phyloP scores from a whole-genome alignment of 2,797 vertebrate genomes.

The Notamacropus eugenii region DNA sequence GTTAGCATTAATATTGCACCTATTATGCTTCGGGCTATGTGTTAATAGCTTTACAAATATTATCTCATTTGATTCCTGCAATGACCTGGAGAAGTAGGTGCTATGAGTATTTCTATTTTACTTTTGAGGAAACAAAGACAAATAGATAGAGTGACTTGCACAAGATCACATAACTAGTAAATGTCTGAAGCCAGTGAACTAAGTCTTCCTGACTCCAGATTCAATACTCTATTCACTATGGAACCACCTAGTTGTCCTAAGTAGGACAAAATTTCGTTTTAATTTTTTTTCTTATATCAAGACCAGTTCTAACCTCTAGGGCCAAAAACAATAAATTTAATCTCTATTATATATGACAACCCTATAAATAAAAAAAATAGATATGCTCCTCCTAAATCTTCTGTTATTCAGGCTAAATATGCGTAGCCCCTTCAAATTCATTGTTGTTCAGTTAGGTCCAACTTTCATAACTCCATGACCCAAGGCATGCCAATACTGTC shows the following conservation, averaged over 20 bases:
- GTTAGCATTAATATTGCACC: neutral
- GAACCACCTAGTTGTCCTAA: neutral
- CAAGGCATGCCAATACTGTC: neutral
- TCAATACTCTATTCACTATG: neutral
- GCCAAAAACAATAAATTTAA: neutral
- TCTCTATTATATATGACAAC: neutral
- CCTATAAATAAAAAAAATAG: neutral
- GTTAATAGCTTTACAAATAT: neutral
- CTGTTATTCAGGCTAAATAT: neutral
- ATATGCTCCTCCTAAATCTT: neutral
- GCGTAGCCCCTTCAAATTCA: neutral
- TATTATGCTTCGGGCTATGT: neutral
- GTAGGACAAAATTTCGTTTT: neutral
- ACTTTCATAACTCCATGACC: neutral
- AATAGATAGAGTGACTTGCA: neutral
- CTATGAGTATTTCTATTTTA: neutral
- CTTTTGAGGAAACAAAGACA: neutral
- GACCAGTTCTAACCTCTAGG: neutral
- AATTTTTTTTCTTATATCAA: neutral
- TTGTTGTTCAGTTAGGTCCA: neutral
- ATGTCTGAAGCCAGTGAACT: neutral
- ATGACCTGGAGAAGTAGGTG: neutral
- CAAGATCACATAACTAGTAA: neutral
- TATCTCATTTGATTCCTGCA: neutral
- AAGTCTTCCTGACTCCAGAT: neutral